phyloP scores from a whole-genome alignment of 2,113 vertebrate genomes.

The Chloropsis hardwickii region DNA sequence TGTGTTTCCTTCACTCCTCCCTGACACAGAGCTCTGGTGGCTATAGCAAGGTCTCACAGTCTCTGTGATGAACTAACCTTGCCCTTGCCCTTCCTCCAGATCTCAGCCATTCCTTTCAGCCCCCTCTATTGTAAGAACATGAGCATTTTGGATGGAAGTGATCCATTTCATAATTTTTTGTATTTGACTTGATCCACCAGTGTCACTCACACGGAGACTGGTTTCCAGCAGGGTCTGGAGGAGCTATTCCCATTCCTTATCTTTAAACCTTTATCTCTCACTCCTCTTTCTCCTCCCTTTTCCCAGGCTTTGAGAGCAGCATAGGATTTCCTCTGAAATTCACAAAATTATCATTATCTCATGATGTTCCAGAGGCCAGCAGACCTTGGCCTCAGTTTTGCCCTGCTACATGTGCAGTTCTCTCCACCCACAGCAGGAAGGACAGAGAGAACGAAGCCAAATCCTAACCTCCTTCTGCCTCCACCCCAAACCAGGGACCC shows the following conservation, averaged over 20 bases:
- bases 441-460: neutral
- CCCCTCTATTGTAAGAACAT: neutral
- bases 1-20: neutral
- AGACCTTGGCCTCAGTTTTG: neutral
- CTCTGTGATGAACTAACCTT: neutral
- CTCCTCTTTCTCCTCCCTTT: neutral
- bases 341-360: neutral
- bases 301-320: neutral
- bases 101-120: neutral
- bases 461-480: neutral
- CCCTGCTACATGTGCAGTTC: neutral
- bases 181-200: neutral
- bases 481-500: neutral
- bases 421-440: neutral
- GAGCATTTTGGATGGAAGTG: neutral
- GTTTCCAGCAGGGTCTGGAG: neutral
- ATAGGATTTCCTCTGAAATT: neutral
- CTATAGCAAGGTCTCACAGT: neutral
- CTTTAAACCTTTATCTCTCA: neutral
- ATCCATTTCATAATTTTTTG: neutral
- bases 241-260: neutral
- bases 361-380: neutral
- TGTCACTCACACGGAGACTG: neutral
- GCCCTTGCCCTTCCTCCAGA: neutral
- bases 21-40: neutral